phyloP scores from a whole-genome alignment of 2,113 vertebrate species.

The Erpornis zantholeuca region DNA sequence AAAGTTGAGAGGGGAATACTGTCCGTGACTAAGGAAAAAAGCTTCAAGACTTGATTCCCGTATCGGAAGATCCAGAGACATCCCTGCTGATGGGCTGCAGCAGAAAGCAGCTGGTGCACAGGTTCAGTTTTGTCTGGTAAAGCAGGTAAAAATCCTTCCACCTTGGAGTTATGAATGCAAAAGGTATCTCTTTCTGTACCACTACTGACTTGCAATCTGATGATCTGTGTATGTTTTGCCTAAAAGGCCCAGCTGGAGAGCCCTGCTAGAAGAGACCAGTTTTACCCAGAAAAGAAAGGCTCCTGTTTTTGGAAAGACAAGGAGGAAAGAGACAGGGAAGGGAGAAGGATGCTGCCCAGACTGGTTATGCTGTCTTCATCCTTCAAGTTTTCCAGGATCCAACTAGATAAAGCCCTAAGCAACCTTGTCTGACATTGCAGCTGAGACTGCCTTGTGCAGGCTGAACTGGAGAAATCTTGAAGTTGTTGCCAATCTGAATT shows the following conservation, averaged over 20 bases:
- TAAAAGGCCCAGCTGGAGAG: neutral
- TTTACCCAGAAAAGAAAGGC: neutral
- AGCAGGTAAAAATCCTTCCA: neutral
- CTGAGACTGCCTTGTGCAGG: neutral
- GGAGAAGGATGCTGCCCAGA: neutral
- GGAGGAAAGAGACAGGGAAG: neutral
- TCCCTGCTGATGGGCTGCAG: neutral
- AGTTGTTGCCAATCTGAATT: neutral
- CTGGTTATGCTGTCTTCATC: neutral
- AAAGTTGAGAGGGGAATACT: neutral
- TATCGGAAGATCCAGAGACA: neutral
- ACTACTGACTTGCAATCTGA: neutral
- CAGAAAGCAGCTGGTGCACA: neutral
- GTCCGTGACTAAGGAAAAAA: neutral
- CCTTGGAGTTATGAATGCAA: neutral
- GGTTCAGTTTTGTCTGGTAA: neutral
- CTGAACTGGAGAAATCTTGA: neutral
- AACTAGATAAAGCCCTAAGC: neutral
- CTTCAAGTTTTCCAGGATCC: neutral
- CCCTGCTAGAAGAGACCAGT: neutral
- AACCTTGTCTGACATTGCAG: neutral
- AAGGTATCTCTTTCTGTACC: neutral
- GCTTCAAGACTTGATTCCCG: neutral
- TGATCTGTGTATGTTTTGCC: neutral
- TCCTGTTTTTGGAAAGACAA: neutral